These are phyloP conservation scores for Copidosoma floridanum DNA, from an alignment of 1,140 invertebrate genomes.

Conservation along the genomic window DNA sequence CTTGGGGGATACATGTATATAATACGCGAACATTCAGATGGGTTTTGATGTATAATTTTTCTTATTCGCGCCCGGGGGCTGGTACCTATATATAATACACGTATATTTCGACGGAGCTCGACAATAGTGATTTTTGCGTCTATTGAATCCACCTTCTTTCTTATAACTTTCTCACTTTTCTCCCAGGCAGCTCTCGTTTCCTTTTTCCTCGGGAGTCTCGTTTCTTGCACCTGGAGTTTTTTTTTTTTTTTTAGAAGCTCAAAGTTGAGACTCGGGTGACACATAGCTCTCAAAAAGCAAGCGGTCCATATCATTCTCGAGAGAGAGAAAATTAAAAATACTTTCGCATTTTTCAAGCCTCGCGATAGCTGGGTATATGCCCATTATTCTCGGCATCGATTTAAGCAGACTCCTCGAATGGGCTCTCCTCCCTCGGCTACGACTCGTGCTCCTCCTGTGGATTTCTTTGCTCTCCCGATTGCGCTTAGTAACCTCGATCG, in stretches of 20 bases:
- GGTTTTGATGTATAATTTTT: slow-evolving; percentile 20
- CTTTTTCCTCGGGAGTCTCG: neutral
- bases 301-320: no score
- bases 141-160: slow-evolving; percentile 10
- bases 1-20: slow-evolving; percentile 10
- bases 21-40: no score
- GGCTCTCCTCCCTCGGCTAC: neutral
- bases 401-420: neutral
- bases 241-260: no score
- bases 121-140: slow-evolving; percentile 15
- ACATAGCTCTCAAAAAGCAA: no score
- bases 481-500: slow-evolving; percentile 3
- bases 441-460: neutral
- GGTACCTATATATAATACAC: no score
- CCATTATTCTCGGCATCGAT: no score
- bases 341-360: no score
- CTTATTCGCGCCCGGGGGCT: neutral
- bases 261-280: no score
- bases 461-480: neutral
- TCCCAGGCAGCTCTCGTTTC: neutral
- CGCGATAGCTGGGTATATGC: no score
- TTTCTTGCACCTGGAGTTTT: neutral
- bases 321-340: no score
- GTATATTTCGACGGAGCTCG: no score
- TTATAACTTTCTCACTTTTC: neutral